phyloP scores from a whole-genome alignment of 2,113 vertebrate genomes.

The Spea bombifrons region DNA sequence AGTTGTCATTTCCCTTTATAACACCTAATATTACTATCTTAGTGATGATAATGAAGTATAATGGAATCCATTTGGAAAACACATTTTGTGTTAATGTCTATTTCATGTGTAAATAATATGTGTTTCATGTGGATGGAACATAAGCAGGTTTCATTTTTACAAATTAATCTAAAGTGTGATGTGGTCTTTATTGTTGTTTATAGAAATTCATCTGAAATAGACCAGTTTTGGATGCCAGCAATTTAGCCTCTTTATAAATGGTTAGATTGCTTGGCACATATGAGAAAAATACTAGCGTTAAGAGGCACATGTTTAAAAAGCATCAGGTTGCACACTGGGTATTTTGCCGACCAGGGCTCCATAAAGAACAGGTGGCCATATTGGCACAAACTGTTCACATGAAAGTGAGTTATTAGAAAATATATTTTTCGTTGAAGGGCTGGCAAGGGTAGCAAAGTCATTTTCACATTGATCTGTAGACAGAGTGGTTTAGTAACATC shows the following conservation, averaged over 20 bases:
- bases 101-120: slow-evolving; percentile 38
- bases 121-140: slow-evolving; percentile 39
- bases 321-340: slow-evolving; percentile 40
- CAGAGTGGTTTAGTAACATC: slow-evolving; percentile 1
- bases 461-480: slow-evolving; percentile 6
- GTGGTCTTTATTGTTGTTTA: slow-evolving; percentile 40
- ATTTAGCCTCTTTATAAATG: slow-evolving; percentile 44
- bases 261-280: slow-evolving; percentile 34
- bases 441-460: slow-evolving; percentile 21
- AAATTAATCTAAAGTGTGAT: slow-evolving; percentile 45
- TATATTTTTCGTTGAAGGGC: neutral
- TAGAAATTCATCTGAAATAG: slow-evolving; percentile 36
- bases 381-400: slow-evolving; percentile 20
- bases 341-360: slow-evolving; percentile 26
- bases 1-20: neutral
- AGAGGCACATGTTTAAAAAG: slow-evolving; percentile 40
- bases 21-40: slow-evolving; percentile 3
- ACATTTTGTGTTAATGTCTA: slow-evolving; percentile 23
- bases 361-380: slow-evolving; percentile 42
- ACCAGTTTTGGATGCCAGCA: slow-evolving; percentile 32
- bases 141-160: slow-evolving; percentile 26
- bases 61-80: slow-evolving; percentile 27
- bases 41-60: neutral
- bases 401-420: slow-evolving; percentile 36
- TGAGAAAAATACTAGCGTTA: slow-evolving; percentile 29